Base-by-base conservation (phyloP, 2,888 invertebrate genomes). In the Clivina fossor region DNA sequence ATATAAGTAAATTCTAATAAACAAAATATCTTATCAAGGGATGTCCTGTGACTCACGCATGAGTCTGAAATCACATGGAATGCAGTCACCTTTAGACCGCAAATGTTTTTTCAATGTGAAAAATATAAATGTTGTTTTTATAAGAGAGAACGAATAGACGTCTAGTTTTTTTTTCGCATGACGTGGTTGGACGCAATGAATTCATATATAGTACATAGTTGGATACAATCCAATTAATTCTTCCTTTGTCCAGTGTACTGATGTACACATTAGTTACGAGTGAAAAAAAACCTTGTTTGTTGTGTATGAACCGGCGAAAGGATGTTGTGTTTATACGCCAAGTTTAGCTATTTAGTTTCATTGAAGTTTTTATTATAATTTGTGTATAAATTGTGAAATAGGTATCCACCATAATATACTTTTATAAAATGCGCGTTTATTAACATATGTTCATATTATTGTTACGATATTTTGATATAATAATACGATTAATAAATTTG, bases 11-110 rank as follows among this genome's bases (percentile, higher is more conserved):
- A n/a, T n/a, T n/a, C n/a, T n/a, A n/a, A n/a, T n/a, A n/a, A n/a
- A n/a, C n/a, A n/a, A 9, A 47, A 26, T 43, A 24, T 53, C 53
- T 53, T 53, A 53, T 53, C 44, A 44, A 53, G 44, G 53, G 53
- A 53, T 44, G 44, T 53, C 44, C 43, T 35, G 19, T 53, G 53
- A 53, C 18, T 53, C 53, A 51, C 43, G 20, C 8, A 20, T 20
- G 22, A n/a, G 32, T 7, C 40, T 50, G 41, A 38, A 50, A 40
- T 50, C 38, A 50, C 41, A 16, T 19, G 15, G 30, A 20, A 38
- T 22, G 28, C 30, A 40, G 50, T 50, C 41, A 50, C 50, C 50
- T 50, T 50, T 50, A 50, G 30, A 50, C 50, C 41, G 22, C 41
- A 50, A 46, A 18, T 46, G 46, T 22, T 30, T 15, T 18, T 38